phyloP scores from a whole-genome alignment of 1,140 invertebrate species.

The Apis cerana region DNA sequence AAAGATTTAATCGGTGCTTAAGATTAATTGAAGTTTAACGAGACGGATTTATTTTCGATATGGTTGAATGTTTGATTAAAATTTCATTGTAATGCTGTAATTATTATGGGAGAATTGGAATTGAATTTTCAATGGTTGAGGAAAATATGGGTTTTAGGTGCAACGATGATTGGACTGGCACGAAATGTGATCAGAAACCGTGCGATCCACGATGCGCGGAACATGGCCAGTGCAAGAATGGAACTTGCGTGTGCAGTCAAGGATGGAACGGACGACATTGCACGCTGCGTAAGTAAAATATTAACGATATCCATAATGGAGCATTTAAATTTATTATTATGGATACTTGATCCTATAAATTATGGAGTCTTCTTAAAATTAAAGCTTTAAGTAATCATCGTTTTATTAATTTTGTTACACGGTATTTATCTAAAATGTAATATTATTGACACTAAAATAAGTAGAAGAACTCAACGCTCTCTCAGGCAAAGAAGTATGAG shows the following conservation, averaged over 20 bases:
- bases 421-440: no score
- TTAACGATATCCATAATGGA: not conserved
- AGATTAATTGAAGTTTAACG: no score
- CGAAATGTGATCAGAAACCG: constrained; percentile 93
- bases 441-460: not conserved
- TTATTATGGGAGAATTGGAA: not conserved
- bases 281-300: constrained; percentile 92
- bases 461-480: not conserved
- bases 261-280: constrained; percentile 99
- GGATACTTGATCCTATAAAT: no score
- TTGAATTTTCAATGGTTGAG: no score
- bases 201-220: constrained; percentile 96
- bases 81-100: no score
- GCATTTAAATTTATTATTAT: not conserved
- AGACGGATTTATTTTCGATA: no score
- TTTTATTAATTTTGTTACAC: no score
- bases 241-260: constrained; percentile 96
- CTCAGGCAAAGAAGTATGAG: not conserved
- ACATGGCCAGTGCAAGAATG: constrained; percentile 98
- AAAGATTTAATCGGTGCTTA: no score
- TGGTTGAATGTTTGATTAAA: no score
- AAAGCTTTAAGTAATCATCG: no score
- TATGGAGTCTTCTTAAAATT: no score
- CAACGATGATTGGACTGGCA: constrained; percentile 94
- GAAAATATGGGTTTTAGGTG: constrained; percentile 83